phyloP scores from a whole-genome alignment of 2,113 vertebrate species.

The Peromyscus leucopus region DNA sequence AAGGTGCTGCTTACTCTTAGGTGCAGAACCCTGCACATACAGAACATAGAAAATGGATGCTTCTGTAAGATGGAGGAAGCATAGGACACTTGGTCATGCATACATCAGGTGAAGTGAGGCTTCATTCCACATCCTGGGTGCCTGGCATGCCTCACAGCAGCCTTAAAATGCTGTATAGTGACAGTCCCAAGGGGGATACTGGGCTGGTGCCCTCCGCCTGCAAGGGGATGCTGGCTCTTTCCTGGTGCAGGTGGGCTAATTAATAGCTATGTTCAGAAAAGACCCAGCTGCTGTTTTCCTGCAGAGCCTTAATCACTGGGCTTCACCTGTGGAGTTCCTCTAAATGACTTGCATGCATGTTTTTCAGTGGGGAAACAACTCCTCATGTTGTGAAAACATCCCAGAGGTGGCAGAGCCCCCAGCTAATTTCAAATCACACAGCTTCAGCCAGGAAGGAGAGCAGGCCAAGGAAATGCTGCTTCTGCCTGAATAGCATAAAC shows the following conservation, averaged over 20 bases:
- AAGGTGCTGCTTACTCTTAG: neutral
- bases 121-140: neutral
- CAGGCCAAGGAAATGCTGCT: neutral
- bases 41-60: neutral
- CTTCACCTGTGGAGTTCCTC: conserved; percentile 69
- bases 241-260: conserved; percentile 49
- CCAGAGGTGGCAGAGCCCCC: conserved; percentile 37
- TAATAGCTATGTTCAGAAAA: neutral
- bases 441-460: neutral
- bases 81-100: neutral
- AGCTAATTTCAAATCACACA: neutral
- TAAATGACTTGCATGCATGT: neutral
- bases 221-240: neutral
- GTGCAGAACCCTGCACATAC: neutral
- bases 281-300: conserved; percentile 45
- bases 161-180: neutral
- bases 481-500: neutral
- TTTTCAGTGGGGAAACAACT: conserved; percentile 73
- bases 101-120: neutral
- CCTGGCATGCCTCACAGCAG: no score
- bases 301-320: conserved; percentile 68
- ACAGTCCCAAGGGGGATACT: neutral
- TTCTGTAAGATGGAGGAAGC: neutral
- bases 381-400: conserved; percentile 58
- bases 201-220: neutral